These are phyloP conservation scores for Catalaphyllia jardinei DNA, from an alignment of 64 coral and sea anemone genomes.

Conservation along the genomic window DNA sequence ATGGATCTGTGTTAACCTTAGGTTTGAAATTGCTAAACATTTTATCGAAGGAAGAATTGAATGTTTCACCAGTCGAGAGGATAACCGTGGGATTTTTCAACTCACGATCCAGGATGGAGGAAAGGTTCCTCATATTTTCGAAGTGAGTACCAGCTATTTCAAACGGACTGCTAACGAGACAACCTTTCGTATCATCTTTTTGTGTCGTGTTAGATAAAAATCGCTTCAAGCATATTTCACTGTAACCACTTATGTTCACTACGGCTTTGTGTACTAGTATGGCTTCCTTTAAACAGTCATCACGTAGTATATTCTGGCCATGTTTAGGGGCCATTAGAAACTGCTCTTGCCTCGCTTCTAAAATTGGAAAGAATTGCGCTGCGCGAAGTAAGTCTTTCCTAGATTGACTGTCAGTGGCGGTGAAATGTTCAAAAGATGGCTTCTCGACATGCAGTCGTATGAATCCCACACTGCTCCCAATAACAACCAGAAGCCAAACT, in stretches of 20 bases:
- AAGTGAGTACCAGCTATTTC: conserved; percentile 12
- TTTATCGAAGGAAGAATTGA: not conserved
- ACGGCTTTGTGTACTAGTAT: not conserved
- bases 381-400: not conserved
- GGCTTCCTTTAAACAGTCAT: conserved; percentile 20
- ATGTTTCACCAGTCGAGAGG: not conserved
- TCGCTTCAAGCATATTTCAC: not conserved
- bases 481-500: not conserved
- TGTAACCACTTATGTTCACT: not conserved
- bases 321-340: not conserved
- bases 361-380: not conserved
- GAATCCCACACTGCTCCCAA: conserved; percentile 9
- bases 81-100: not conserved
- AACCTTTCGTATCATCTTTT: not conserved
- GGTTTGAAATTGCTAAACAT: not conserved
- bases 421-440: not conserved
- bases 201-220: not conserved
- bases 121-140: not conserved
- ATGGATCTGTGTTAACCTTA: not conserved
- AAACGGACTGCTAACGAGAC: not conserved
- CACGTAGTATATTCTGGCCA: not conserved
- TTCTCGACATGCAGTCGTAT: not conserved
- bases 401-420: not conserved
- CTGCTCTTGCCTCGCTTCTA: conserved; percentile 15
- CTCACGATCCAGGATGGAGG: not conserved